phyloP scores from a whole-genome alignment of 2,113 vertebrate species.

The Emydocephalus ijimae region DNA sequence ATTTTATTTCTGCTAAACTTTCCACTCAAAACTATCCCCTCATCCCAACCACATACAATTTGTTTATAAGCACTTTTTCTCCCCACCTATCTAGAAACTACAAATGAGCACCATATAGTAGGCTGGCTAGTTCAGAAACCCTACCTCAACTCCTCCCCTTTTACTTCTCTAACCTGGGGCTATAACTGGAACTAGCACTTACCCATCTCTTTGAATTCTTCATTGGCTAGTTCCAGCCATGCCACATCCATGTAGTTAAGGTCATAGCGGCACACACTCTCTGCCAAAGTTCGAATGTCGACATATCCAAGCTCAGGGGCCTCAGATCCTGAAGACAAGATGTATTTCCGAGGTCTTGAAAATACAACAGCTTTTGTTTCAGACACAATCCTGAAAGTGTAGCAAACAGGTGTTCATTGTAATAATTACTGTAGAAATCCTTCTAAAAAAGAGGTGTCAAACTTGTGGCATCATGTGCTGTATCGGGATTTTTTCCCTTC shows the following conservation, averaged over 20 bases:
- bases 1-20: background rate
- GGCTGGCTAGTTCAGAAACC: background rate
- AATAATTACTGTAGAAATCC: background rate
- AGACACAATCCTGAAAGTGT: constrained; percentile 70
- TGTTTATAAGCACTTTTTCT: background rate
- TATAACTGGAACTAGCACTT: constrained; percentile 49
- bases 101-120: background rate
- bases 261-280: constrained; percentile 88
- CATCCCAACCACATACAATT: background rate
- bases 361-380: constrained; percentile 84
- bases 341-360: constrained; percentile 84
- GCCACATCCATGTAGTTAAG: constrained; percentile 87
- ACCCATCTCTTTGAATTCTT: constrained; percentile 93
- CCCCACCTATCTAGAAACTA: background rate
- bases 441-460: background rate
- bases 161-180: background rate
- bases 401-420: constrained; percentile 9
- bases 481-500: too few species aligned
- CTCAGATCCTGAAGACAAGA: constrained; percentile 80
- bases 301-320: constrained; percentile 83
- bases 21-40: background rate
- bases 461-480: too few species aligned
- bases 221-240: constrained; percentile 85
- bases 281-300: constrained; percentile 85
- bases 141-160: background rate